phyloP scores from a whole-genome alignment of 1,140 invertebrate genomes.

The Sinella curviseta region DNA sequence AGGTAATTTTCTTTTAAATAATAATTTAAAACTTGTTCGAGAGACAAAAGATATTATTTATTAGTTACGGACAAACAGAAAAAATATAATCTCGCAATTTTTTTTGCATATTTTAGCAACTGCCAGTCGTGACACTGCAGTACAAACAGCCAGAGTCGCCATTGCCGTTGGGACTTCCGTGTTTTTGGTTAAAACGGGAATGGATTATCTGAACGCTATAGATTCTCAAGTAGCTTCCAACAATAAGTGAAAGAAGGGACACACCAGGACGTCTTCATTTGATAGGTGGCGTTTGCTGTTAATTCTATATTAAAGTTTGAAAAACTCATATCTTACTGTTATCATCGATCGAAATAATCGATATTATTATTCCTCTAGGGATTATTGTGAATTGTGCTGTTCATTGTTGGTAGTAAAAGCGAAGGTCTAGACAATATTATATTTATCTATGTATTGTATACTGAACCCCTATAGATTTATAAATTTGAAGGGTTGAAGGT shows the following conservation, averaged over 20 bases:
- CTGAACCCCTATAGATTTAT: too few species aligned
- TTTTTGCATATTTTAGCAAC: background rate
- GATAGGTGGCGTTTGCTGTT: background rate
- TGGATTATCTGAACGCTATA: background rate
- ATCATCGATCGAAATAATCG: too few species aligned
- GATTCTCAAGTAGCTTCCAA: background rate
- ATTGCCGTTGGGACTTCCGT: background rate
- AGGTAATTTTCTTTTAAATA: slow-evolving; percentile 26
- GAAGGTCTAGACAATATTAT: too few species aligned
- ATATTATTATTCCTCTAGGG: too few species aligned
- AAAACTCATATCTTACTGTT: too few species aligned
- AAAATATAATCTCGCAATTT: too few species aligned
- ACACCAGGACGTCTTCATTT: background rate
- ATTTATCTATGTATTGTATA: too few species aligned
- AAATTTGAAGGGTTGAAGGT: too few species aligned
- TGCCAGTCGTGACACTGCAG: background rate
- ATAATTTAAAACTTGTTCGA: background rate
- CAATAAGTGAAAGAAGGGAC: background rate
- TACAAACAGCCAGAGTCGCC: background rate
- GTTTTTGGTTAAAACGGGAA: slow-evolving; percentile 8
- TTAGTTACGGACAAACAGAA: too few species aligned
- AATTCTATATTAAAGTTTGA: background rate
- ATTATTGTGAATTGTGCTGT: too few species aligned
- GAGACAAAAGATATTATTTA: background rate
- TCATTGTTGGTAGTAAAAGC: too few species aligned